Evolutionary conservation across 1,140 invertebrate genomes (phyloP), one percentile per base, ranked within the genome.

Genomic region (Neodiprion lecontei): DNA sequence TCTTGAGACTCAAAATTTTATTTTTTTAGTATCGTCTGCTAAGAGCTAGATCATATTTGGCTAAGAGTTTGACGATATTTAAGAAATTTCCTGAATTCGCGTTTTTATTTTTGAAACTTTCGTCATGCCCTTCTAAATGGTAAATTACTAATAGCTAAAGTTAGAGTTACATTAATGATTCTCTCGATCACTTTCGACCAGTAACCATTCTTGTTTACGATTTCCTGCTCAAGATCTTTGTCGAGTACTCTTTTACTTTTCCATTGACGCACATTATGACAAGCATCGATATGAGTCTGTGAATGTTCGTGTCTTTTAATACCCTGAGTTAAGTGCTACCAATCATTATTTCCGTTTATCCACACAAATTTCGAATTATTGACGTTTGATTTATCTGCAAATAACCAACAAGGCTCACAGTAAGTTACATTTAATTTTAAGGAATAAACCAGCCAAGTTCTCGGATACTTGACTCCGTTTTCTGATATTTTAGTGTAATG

Each of bases 181-280:
- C 79, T 53, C 50, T 53, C 50, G 14, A 53, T 53, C 1, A 53
- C 50, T 53, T 53, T 53, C 14, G 50, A 53, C 75, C 74, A 77
- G 70, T 70, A 77, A 49, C 50, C 14, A 14, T 70, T 68, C 78
- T 83, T 73, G 77, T 76, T 75, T 40, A 69, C 67, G 74, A 80
- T 79, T 75, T 78, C 75, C 72, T 74, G 70, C 78, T 81, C 79
- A 75, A 79, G 69, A 74, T 79, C 75, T 49, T 77, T 80, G 78
- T 82, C 79, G 67, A 83, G 76, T 73, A 74, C 77, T 67, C 73
- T 53, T 65, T 78, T 79, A 71, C 75, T 77, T 77, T 76, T 72
- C 80, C 80, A 80, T 70, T 77, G 67, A 70, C 81, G 79, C 70
- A 76, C 79, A 65, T 76, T 65, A 71, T 76, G 74, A 71, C 77